phyloP scores from a whole-genome alignment of 1,140 invertebrate genomes.

The Orchestia grillus region DNA sequence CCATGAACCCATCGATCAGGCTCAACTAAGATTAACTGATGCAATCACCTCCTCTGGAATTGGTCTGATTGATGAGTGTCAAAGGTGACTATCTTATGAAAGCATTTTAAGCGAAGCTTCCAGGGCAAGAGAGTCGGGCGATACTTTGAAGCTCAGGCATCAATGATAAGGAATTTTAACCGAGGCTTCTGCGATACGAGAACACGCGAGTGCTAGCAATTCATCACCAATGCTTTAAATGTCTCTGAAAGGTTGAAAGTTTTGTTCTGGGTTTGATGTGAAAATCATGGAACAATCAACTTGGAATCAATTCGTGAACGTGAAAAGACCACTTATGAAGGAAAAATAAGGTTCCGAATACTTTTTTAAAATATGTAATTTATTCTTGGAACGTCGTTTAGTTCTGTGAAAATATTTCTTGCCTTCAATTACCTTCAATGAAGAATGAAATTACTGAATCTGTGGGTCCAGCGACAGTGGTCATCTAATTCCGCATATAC shows the following conservation, averaged over 20 bases:
- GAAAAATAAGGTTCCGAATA: not conserved
- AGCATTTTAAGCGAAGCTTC: not conserved
- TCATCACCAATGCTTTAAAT: not conserved
- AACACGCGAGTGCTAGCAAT: not conserved
- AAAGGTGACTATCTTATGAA: not conserved
- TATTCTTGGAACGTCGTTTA: too few relatives aligned
- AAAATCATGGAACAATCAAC: not conserved
- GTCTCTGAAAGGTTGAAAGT: not conserved
- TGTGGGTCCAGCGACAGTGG: too few relatives aligned
- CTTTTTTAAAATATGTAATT: not conserved
- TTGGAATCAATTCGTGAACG: not conserved
- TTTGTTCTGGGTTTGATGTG: not conserved
- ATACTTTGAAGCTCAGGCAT: not conserved
- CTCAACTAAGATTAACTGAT: conserved; percentile 18
- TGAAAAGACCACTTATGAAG: not conserved
- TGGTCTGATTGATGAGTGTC: conserved; percentile 18
- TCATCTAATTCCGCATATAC: too few relatives aligned
- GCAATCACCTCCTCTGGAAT: not conserved
- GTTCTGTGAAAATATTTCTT: too few relatives aligned
- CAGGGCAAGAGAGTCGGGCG: not conserved
- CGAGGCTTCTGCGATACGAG: not conserved
- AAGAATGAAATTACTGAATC: too few relatives aligned
- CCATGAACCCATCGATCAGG: not conserved
- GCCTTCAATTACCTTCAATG: too few relatives aligned
- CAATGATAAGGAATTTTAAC: not conserved